Evolutionary conservation across 2,113 vertebrate species (phyloP).

Genomic region (Grallaria varia): DNA sequence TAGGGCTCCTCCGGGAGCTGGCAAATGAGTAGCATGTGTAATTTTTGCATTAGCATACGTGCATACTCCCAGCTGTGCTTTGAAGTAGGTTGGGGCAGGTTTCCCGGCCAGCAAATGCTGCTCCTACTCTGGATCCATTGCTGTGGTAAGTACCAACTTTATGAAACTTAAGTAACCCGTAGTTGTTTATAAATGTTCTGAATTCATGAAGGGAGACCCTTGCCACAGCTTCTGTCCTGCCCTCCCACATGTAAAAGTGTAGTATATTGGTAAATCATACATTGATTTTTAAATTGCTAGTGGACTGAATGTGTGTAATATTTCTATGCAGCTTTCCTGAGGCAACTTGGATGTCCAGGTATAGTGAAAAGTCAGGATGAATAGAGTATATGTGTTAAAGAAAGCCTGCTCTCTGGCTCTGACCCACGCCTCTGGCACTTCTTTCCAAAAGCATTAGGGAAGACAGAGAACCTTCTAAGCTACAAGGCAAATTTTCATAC

Average conservation of each 20-base stretch:
- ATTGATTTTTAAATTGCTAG: background rate
- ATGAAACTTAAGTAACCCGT: background rate
- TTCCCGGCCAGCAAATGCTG: background rate
- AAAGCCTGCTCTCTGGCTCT: background rate
- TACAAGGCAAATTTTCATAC: background rate
- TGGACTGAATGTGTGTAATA: background rate
- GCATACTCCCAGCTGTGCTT: background rate
- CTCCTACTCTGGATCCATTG: background rate
- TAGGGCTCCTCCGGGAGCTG: conserved; percentile 20
- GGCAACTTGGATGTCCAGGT: background rate
- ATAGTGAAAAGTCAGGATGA: background rate
- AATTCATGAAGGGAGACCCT: background rate
- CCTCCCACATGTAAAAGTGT: background rate
- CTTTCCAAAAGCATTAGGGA: background rate
- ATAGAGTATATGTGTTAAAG: background rate
- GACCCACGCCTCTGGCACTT: background rate
- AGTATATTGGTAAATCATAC: background rate
- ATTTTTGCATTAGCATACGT: conserved; percentile 32
- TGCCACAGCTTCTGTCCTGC: background rate
- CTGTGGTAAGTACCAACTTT: background rate
- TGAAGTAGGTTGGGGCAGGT: background rate
- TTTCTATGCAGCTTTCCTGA: background rate
- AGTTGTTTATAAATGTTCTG: background rate
- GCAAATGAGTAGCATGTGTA: conserved; percentile 26
- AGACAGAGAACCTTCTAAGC: background rate